These are phyloP conservation scores for Anguilla obscura DNA, from an alignment of 2,797 vertebrate species.

Conservation along the genomic window DNA sequence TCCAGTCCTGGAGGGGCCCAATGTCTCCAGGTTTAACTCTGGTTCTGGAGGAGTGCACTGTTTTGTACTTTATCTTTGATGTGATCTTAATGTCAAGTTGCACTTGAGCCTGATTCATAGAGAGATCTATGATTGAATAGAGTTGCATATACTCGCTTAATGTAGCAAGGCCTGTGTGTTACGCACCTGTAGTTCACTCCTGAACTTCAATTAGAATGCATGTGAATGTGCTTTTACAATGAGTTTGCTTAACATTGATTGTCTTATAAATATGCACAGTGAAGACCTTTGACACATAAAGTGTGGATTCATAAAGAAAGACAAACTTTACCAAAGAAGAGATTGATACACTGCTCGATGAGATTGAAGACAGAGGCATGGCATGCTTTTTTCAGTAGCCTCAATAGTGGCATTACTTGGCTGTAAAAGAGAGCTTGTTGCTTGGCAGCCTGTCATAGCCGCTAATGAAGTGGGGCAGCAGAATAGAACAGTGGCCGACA, in stretches of 20 bases:
- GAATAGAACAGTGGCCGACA: not conserved
- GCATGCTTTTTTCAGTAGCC: not conserved
- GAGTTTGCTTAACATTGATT: not conserved
- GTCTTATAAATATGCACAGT: not conserved
- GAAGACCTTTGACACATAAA: too few relatives aligned
- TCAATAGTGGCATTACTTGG: not conserved
- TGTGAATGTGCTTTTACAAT: not conserved
- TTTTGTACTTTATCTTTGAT: too few relatives aligned
- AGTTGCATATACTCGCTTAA: not conserved
- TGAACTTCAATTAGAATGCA: not conserved
- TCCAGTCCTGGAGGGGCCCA: not conserved
- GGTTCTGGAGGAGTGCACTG: too few relatives aligned
- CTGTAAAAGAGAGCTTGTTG: not conserved
- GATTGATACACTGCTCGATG: not conserved
- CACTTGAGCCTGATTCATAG: not conserved
- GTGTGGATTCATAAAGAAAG: not conserved
- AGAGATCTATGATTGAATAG: not conserved
- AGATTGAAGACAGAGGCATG: not conserved
- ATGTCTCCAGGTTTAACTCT: not conserved
- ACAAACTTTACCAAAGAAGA: not conserved
- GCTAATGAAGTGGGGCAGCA: not conserved
- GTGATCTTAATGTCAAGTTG: not conserved
- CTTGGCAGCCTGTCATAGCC: not conserved
- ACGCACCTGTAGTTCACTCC: not conserved
- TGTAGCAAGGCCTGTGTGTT: too few relatives aligned